Evolutionary conservation across 2,888 invertebrate species (phyloP).

Genomic region (Metopia argyrocephala): DNA sequence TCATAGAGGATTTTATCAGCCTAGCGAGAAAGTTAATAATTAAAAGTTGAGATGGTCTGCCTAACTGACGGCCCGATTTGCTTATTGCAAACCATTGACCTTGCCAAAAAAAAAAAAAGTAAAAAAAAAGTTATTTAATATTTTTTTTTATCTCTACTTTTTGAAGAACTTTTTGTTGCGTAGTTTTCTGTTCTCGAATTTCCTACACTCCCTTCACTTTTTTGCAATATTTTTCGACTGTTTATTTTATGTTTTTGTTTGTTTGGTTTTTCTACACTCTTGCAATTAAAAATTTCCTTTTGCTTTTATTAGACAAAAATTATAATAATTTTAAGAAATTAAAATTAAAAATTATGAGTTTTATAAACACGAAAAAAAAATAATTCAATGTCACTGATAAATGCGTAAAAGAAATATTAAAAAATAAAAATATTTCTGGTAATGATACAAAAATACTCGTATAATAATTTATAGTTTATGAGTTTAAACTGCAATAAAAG

Average conservation of each 20-base stretch:
- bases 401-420: conserved; percentile 8
- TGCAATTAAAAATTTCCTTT: conserved; percentile 26
- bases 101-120: too few relatives aligned
- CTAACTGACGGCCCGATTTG: too few relatives aligned
- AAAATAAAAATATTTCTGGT: too few relatives aligned
- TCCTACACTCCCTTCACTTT: background rate
- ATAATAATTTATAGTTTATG: background rate
- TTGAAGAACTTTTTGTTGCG: background rate
- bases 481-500: background rate
- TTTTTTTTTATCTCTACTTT: background rate
- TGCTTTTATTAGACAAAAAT: background rate
- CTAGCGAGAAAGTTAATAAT: conserved; percentile 8
- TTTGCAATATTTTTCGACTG: background rate
- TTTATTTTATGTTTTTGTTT: background rate
- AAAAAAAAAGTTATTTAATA: conserved; percentile 39
- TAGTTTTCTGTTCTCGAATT: conserved; percentile 1
- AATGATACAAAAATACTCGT: background rate
- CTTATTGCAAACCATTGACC: conserved; percentile 31
- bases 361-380: background rate
- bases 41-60: conserved; percentile 8
- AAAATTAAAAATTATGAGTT: conserved; percentile 1
- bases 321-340: background rate
- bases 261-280: conserved; percentile 19
- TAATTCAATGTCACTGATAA: conserved; percentile 40
- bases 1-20: conserved; percentile 1